phyloP scores from a whole-genome alignment of 2,113 vertebrate genomes.

The Butorides virescens region DNA sequence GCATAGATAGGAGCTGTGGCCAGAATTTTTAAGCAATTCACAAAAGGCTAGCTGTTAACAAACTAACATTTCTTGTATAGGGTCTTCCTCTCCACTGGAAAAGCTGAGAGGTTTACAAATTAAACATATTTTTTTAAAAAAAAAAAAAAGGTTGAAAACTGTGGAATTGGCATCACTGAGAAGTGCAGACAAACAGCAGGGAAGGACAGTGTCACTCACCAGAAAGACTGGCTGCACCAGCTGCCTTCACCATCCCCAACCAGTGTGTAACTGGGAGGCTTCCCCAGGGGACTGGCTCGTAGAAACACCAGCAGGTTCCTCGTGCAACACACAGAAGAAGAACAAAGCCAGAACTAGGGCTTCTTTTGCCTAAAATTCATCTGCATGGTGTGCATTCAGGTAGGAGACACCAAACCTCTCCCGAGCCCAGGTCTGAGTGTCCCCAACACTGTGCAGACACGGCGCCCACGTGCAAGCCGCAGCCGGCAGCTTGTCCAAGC shows the following conservation, averaged over 20 bases:
- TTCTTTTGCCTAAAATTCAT: neutral
- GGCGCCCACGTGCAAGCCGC: accelerated
- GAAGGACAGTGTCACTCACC: neutral
- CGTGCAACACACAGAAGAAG: neutral
- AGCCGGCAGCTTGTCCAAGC: neutral
- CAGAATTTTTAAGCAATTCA: neutral
- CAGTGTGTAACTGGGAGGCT: neutral
- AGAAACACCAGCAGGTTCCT: neutral
- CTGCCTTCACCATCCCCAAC: neutral
- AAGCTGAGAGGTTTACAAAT: neutral
- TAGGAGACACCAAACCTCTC: neutral
- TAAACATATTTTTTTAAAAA: neutral
- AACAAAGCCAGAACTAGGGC: neutral
- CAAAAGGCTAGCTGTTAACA: neutral
- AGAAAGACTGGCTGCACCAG: neutral
- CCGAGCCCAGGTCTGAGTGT: accelerated
- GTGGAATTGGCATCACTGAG: neutral
- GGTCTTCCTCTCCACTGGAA: neutral
- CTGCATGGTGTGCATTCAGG: neutral
- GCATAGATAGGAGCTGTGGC: neutral
- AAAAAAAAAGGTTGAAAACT: neutral
- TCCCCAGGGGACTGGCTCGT: neutral
- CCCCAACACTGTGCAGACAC: neutral
- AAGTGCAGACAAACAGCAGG: neutral
- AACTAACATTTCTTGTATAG: neutral